Evolutionary conservation across 2,113 vertebrate genomes (phyloP), one percentile per base, ranked within the genome.

Genomic region (Dasyornis broadbenti): DNA sequence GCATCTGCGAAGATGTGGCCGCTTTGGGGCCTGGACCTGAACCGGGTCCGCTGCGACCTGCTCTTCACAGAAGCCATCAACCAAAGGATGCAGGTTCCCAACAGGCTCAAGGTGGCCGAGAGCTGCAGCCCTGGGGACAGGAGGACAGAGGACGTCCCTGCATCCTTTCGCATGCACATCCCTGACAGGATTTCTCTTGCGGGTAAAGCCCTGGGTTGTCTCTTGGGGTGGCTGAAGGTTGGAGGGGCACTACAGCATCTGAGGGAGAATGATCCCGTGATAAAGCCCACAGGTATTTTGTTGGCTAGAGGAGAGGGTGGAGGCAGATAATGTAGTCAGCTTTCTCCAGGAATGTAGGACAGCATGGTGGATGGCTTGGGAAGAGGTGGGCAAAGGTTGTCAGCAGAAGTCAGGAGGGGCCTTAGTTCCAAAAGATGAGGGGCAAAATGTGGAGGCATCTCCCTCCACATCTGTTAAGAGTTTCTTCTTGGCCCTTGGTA

Each of bases 61-160:
- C 61, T 76, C 78, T 98, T 98, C 89, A 97, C 96, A 10, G 98
- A 98, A 72, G 90, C 92, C 90, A 98, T 98, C 96, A 97, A 70
- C 80, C 97, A 97, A n/a, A 97, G 93, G 79, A 98, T 98, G 98
- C 97, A 95, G n/a, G 97, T 98, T 17, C 98, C 98, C 22, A 97
- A 89, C 71, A 96, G 95, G 37, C 97, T 98, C 88, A 97, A 97
- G 68, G 91, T 98, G 21, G 86, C 95, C 30, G 88, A 86, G 3
- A 61, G 84, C 71, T 71, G 69, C 26, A 76, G 83, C 33, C 72
- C 75, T 20, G 80, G 60, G 64, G 95, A 83, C 1, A 37, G 90
- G 7, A 76, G 23, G 49, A 6, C 40, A 28, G 96, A 97, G 30
- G 96, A 96, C 30, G 31, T 91, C 33, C 79, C 92, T 33, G 86